Evolutionary conservation across 1,140 invertebrate species (phyloP).

Genomic region (Triops longicaudatus): DNA sequence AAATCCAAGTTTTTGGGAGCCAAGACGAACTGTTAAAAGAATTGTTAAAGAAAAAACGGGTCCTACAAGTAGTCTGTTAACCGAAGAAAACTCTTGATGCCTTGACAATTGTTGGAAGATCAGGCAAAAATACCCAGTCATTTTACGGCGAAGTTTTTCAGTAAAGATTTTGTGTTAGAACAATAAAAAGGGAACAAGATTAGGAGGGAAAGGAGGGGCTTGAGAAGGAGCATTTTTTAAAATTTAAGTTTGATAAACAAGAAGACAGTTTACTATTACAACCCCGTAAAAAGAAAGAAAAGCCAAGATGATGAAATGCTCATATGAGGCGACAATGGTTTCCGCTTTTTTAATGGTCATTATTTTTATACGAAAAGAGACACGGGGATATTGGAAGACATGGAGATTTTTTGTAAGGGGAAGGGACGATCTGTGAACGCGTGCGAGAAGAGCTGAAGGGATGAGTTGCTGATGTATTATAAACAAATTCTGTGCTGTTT

Average conservation of each 20-base stretch:
- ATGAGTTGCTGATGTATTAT: conserved; percentile 10
- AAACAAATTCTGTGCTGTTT: conserved; percentile 7
- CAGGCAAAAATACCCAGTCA: conserved; percentile 4
- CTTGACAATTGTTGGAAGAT: neutral
- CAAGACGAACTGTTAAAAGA: too few relatives aligned
- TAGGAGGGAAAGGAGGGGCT: too few relatives aligned
- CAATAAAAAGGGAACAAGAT: neutral
- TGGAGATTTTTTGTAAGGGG: neutral
- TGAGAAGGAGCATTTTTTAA: neutral
- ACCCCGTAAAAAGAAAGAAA: neutral
- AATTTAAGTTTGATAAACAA: neutral
- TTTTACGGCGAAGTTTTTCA: conserved; percentile 1
- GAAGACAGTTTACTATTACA: too few relatives aligned
- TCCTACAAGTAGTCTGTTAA: neutral
- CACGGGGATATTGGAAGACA: conserved; percentile 2
- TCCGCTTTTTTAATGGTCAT: conserved; percentile 12
- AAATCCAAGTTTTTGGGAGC: too few relatives aligned
- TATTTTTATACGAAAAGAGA: conserved; percentile 16
- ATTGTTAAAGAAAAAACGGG: neutral
- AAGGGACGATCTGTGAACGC: conserved; percentile 9
- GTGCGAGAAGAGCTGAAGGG: conserved; percentile 9
- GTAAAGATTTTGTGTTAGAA: neutral
- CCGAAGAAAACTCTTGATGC: neutral
- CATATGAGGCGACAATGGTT: neutral
- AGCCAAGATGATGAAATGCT: neutral